Base-by-base conservation (phyloP, 1,140 invertebrate species). In the Apocrypta bakeri region DNA sequence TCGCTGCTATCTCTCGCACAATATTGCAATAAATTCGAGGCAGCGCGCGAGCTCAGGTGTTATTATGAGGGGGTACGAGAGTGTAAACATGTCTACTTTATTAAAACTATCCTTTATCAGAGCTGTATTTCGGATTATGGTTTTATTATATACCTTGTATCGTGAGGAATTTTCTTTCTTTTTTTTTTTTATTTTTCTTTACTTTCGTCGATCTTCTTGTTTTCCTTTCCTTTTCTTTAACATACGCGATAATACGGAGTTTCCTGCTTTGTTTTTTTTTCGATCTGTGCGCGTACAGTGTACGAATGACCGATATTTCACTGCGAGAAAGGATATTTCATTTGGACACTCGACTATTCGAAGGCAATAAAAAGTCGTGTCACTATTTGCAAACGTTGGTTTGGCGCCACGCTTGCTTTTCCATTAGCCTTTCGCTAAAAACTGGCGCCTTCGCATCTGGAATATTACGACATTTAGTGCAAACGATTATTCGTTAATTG, bases 11-110 rank as follows among this genome's bases (percentile, higher is more conserved):
- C 48, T 56, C 48, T 56, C 48, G 48, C 48, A 56, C 48, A 56
- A 56, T 56, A 56, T 56, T 56, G 48, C 48, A 56, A 56, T 56
- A 56, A 56, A 56, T 56, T 56, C n/a, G 48, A 56, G 48, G 48
- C 48, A 0, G 2, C 42, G 14, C 48, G 21, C 1, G 2, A n/a
- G 48, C 48, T 48, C 42, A 56, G 48, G 48, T 56, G 48, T 56
- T 56, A 56, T 56, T 56, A 56, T 7, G 48, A n/a, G 48, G 48
- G 48, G 48, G 48, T 56, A 56, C 48, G 48, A 56, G 17, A 56
- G 48, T 56, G 48, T 56, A n/a, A 56, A 56, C 48, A 56, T 56
- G 48, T n/a, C 48, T 56, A 21, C 21, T 56, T 56, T 56, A 56
- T 56, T 56, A 56, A 56, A 56, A 56, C 48, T 56, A 56, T 56